Percentiles rank a stretch among this genome's conserved stretches.
These are phyloP conservation scores for Brachionichthys hirsutus DNA, from an alignment of 2,113 vertebrate species.

Conservation along the genomic window DNA sequence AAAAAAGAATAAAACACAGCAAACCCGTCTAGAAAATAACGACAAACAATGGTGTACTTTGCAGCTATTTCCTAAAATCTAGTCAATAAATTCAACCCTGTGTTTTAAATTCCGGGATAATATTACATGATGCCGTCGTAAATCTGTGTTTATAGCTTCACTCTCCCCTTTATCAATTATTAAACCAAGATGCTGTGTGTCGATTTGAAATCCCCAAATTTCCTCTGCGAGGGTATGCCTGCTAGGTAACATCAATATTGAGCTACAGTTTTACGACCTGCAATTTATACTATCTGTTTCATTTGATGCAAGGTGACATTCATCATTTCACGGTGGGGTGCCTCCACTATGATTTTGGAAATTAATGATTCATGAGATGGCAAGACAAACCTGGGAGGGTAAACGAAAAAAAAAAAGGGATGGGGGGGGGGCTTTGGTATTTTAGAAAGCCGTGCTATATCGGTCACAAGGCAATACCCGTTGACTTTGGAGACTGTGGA, in stretches of 20 bases:
- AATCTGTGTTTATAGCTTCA: too few species aligned
- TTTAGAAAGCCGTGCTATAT: slow-evolving; percentile 29
- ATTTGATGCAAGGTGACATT: slow-evolving; percentile 19
- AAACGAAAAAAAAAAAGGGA: background rate
- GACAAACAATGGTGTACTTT: too few species aligned
- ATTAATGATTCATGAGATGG: slow-evolving; percentile 54
- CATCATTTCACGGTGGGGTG: slow-evolving; percentile 30
- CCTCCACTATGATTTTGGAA: slow-evolving; percentile 37
- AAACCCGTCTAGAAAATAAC: too few species aligned
- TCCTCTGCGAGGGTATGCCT: slow-evolving; percentile 26
- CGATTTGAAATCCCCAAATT: slow-evolving; percentile 6
- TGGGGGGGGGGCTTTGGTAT: too few species aligned
- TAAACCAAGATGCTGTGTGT: too few species aligned
- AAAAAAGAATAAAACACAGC: too few species aligned
- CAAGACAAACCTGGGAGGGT: slow-evolving; percentile 30
- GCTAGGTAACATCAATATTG: slow-evolving; percentile 39
- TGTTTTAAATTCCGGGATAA: too few species aligned
- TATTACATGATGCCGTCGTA: too few species aligned
- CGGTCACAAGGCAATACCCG: background rate
- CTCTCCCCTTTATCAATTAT: too few species aligned
- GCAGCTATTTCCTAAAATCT: too few species aligned
- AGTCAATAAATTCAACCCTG: too few species aligned
- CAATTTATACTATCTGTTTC: slow-evolving; percentile 44
- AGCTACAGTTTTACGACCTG: slow-evolving; percentile 28
- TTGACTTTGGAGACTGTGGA: slow-evolving; percentile 2